A percentile compares a stretch with the other conserved stretches of the same genome.
phyloP scores from a whole-genome alignment of 2,113 vertebrate species.

The Cheirogaleus medius region DNA sequence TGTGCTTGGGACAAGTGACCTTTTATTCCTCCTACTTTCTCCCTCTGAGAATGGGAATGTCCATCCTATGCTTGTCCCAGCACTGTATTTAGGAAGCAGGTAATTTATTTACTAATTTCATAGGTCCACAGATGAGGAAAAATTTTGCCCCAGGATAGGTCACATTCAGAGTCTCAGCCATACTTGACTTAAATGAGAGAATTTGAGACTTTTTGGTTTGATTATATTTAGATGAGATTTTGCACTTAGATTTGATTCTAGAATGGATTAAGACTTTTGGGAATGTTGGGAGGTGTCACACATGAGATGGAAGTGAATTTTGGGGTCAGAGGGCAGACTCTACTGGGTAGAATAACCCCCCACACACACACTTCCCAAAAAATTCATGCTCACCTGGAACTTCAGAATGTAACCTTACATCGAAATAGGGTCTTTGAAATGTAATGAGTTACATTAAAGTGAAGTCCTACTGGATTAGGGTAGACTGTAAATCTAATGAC shows the following conservation, averaged over 20 bases:
- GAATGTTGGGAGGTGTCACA: background rate
- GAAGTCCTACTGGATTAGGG: background rate
- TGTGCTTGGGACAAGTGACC: background rate
- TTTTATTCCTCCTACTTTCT: background rate
- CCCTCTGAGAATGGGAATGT: background rate
- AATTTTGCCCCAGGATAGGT: background rate
- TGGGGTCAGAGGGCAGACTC: accelerated
- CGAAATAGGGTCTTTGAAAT: background rate
- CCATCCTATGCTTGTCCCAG: background rate
- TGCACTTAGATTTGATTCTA: background rate
- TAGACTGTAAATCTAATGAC: background rate
- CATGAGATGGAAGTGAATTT: background rate
- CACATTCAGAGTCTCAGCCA: background rate
- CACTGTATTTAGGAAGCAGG: background rate
- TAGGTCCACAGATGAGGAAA: background rate
- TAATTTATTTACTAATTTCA: background rate
- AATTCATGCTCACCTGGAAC: background rate
- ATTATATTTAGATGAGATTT: background rate
- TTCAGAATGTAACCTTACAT: background rate
- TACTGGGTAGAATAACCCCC: background rate
- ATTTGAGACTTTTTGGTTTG: background rate
- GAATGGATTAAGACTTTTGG: background rate
- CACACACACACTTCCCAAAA: accelerated
- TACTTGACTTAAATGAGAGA: background rate
- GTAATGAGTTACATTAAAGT: background rate